Percentiles rank a stretch among this genome's conserved stretches.
Evolutionary conservation across 2,797 vertebrate genomes (phyloP).

Genomic region (Anisognathus igniventris): DNA sequence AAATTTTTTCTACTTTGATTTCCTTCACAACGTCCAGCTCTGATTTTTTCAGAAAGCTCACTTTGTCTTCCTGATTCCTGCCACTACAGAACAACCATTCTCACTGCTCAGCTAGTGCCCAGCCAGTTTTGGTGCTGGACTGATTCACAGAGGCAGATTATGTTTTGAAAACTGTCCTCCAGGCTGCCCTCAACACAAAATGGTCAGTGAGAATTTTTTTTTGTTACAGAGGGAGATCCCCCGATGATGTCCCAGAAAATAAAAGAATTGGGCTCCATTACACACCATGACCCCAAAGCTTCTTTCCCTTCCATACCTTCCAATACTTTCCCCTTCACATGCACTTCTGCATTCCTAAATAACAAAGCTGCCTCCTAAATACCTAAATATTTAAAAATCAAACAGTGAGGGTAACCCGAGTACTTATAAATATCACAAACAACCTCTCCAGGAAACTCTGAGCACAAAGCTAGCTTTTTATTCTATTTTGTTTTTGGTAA

Average conservation of each 20-base stretch:
- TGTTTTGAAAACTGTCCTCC: neutral
- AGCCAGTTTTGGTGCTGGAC: neutral
- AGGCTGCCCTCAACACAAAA: neutral
- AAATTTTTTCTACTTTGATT: neutral
- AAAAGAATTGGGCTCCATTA: neutral
- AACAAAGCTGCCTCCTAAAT: neutral
- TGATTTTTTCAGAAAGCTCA: neutral
- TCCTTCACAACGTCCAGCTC: neutral
- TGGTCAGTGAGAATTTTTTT: neutral
- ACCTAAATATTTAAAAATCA: constrained; percentile 5
- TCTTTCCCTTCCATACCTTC: neutral
- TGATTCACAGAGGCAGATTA: neutral
- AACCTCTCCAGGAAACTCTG: neutral
- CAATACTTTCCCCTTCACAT: neutral
- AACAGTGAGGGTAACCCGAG: neutral
- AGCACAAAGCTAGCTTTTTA: constrained; percentile 16
- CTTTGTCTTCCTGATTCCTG: neutral
- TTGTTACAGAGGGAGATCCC: neutral
- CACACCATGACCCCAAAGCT: neutral
- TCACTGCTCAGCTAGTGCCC: neutral
- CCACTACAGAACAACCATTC: neutral
- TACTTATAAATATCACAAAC: constrained; percentile 31
- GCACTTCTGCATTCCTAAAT: neutral
- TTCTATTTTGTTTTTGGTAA: neutral
- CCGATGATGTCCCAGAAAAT: neutral